A percentile compares a stretch with the other conserved stretches of the same genome.
phyloP scores from a whole-genome alignment of 2,797 vertebrate species.

The Myotis pilosus region DNA sequence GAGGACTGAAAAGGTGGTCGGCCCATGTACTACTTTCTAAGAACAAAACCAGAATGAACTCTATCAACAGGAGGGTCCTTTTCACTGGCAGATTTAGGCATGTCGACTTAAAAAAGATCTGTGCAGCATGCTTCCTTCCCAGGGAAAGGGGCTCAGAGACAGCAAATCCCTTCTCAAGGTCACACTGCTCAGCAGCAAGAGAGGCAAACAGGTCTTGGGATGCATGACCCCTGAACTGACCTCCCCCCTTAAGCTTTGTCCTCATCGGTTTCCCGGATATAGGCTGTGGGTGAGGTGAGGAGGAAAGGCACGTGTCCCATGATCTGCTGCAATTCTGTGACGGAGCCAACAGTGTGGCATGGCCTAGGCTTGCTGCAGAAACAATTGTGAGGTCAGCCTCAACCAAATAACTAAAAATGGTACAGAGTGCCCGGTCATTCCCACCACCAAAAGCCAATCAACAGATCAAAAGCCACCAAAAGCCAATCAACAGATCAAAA shows the following conservation, averaged over 20 bases:
- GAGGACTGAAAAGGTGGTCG: neutral
- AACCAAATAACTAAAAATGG: neutral
- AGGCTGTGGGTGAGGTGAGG: too few species aligned
- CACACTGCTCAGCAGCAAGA: neutral
- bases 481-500: neutral
- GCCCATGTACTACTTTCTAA: neutral
- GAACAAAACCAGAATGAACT: conserved; percentile 21
- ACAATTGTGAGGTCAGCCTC: neutral
- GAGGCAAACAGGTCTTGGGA: neutral
- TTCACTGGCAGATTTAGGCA: neutral
- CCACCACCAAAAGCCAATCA: neutral
- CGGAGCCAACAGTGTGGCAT: neutral
- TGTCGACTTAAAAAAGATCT: neutral
- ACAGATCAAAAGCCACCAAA: neutral
- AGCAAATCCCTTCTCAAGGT: neutral
- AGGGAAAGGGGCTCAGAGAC: neutral
- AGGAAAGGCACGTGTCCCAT: neutral
- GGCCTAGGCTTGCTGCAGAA: neutral
- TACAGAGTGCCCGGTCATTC: neutral
- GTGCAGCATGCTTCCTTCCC: neutral
- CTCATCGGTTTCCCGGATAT: neutral
- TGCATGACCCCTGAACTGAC: neutral
- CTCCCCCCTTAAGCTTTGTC: neutral
- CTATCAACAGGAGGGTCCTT: neutral
- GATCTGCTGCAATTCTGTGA: neutral